phyloP scores from a whole-genome alignment of 1,140 invertebrate genomes.

The Drosophila burlai region DNA sequence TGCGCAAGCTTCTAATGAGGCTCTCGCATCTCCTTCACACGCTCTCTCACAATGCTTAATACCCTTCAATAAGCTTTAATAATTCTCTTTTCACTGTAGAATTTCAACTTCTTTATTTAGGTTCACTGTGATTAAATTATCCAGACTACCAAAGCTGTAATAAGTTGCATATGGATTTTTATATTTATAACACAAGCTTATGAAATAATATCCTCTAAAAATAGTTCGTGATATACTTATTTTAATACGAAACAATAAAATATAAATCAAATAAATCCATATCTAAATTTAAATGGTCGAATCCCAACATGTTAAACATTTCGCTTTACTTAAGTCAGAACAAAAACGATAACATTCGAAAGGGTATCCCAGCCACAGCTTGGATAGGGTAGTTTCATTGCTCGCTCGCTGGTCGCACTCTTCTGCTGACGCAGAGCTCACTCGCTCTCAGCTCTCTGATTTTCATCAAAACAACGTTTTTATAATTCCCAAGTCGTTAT shows the following conservation, averaged over 20 bases:
- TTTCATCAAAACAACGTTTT: background rate
- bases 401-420: background rate
- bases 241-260: background rate
- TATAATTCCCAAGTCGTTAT: constrained; percentile 26
- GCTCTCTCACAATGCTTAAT: background rate
- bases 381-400: background rate
- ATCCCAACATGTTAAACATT: background rate
- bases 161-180: background rate
- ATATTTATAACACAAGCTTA: background rate
- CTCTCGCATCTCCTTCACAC: background rate
- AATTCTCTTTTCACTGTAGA: background rate
- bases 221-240: background rate
- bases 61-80: background rate
- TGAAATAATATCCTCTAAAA: background rate
- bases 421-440: background rate
- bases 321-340: background rate
- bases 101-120: too few species aligned
- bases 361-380: background rate
- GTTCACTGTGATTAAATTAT: too few species aligned
- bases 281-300: background rate
- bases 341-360: too few species aligned
- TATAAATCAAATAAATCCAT: background rate
- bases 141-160: background rate
- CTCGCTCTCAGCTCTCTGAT: background rate
- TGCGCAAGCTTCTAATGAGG: background rate